A percentile compares a stretch with the other conserved stretches of the same genome.
Conservation (phyloP, 2,113 vertebrate species). For the Syrmaticus mikado region DNA sequence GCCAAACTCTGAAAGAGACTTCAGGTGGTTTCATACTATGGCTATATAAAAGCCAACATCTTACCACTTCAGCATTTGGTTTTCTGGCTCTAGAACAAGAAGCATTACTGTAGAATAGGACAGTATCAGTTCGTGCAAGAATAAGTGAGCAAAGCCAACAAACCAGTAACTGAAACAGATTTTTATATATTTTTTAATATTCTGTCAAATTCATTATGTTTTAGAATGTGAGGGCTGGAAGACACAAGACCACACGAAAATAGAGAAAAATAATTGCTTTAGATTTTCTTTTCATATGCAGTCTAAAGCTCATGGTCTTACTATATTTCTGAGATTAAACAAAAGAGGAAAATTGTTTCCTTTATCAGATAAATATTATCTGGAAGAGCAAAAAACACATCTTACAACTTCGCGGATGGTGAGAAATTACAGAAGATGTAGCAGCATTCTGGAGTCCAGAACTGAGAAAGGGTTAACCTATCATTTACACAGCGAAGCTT, state of each 20-base stretch:
- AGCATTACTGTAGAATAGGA: not conserved
- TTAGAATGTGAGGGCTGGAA: not conserved
- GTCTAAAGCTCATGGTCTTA: not conserved
- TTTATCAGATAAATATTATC: not conserved
- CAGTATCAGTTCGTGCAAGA: not conserved
- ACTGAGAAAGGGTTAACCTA: not conserved
- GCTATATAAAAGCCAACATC: not conserved
- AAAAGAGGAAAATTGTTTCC: not conserved
- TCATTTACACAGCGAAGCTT: not conserved
- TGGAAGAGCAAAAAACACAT: not conserved
- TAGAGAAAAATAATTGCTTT: not conserved
- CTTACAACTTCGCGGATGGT: not conserved
- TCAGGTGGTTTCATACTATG: not conserved
- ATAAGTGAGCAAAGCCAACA: not conserved
- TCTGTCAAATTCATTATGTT: not conserved
- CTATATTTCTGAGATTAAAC: not conserved
- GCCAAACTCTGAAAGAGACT: not conserved
- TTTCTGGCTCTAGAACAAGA: not conserved
- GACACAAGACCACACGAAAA: not conserved
- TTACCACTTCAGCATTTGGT: not conserved
- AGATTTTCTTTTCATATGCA: not conserved
- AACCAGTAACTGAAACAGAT: not conserved
- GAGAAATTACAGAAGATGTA: accelerated
- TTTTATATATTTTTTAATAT: not conserved
- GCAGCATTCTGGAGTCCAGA: not conserved